Evolutionary conservation across 1,140 invertebrate genomes (phyloP), one percentile per base, ranked within the genome.

Genomic region (Steinernema khuongi): DNA sequence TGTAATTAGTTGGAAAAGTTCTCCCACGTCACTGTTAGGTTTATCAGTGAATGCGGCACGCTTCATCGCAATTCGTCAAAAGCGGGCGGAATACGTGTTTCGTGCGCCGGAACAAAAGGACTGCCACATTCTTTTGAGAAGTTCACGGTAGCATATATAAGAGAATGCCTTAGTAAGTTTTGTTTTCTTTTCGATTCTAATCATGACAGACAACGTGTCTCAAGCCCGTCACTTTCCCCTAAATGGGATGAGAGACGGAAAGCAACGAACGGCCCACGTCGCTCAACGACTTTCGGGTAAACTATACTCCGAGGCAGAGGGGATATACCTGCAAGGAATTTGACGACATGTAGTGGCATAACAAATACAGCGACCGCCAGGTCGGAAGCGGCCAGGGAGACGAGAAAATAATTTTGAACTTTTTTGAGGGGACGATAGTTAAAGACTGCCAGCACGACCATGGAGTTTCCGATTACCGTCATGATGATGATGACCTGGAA

Each of bases 361-460:
- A 99, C 96, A 19, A 97, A 88, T 67, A 96, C 90, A 0, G 95
- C 96, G 0, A 99, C 94, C 7, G 93, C 93, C n/a, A 98, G 88
- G 86, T 99, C 96, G 0, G 95, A 94, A n/a, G 96, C 92, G 0
- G 96, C 96, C 71, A 99, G 86, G 4, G 94, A 97, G 0, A 98
- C 94, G 78, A 98, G 93, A 86, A 97, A 96, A 87, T 96, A 97
- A 87, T 98, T 99, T 81, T 97, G 95, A 0, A 97, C 94, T 74
- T 94, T 96, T 71, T 94, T 89, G n/a, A 99, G 87, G 1, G 95
- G 95, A 81, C 93, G 90, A 86, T 97, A 95, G 1, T 92, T 96
- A 85, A 95, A 96, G 4, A 99, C 94, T 77, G 94, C 94, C 11
- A 96, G 88, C 76, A 98, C 96, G 1, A 99, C 96, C 71, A 98